phyloP scores from a whole-genome alignment of 2,888 invertebrate species.

The Polymixis lichenea region DNA sequence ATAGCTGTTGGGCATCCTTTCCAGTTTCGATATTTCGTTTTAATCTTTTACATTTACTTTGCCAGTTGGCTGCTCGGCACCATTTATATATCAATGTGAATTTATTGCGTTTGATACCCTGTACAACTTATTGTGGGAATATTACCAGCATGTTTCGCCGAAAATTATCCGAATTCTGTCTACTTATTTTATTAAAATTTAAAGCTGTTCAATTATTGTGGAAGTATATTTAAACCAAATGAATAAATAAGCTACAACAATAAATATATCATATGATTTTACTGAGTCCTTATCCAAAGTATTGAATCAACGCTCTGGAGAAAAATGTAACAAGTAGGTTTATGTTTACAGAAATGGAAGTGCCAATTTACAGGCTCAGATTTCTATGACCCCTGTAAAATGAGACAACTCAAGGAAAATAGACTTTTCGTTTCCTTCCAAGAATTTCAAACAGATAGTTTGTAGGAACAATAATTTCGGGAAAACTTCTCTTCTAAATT shows the following conservation, averaged over 20 bases:
- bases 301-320: neutral
- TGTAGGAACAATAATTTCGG: neutral
- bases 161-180: constrained; percentile 3
- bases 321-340: neutral
- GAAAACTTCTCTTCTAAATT: neutral
- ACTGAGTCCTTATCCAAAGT: too few species aligned
- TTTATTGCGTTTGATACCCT: constrained; percentile 30
- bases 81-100: constrained; percentile 29
- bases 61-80: constrained; percentile 37
- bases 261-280: neutral
- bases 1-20: constrained; percentile 6
- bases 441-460: constrained; percentile 2
- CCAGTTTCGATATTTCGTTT: constrained; percentile 41
- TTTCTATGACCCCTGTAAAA: neutral
- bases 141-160: neutral
- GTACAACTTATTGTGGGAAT: constrained; percentile 21
- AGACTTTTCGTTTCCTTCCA: neutral
- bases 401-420: neutral
- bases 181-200: constrained; percentile 1
- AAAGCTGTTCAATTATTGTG: constrained; percentile 3
- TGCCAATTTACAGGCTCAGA: too few species aligned
- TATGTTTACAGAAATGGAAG: neutral
- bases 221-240: neutral
- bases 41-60: constrained; percentile 31
- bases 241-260: neutral